Conservation (phyloP, 2,888 invertebrate species). For the Boloria euphrosyne region DNA sequence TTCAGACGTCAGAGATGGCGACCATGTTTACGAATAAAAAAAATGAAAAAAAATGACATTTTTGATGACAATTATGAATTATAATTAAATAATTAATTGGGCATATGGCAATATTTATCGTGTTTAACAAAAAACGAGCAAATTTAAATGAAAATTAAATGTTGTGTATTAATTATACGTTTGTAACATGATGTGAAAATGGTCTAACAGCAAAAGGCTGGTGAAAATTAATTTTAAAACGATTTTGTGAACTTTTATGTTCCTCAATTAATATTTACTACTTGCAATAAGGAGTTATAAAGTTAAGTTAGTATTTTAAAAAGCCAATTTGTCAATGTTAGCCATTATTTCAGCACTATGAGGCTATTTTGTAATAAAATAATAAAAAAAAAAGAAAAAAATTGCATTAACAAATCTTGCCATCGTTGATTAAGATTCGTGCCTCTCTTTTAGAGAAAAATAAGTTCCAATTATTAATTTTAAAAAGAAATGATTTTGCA, state of each 20-base stretch:
- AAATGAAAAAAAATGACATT: slow-evolving; percentile 18
- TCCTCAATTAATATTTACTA: too few relatives aligned
- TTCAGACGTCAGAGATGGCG: slow-evolving; percentile 49
- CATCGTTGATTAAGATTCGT: slow-evolving; percentile 44
- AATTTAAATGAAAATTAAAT: neutral
- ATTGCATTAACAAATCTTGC: slow-evolving; percentile 53
- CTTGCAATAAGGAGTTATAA: too few relatives aligned
- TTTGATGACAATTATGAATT: slow-evolving; percentile 7
- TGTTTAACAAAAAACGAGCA: neutral
- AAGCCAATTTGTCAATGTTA: slow-evolving; percentile 13
- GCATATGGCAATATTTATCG: slow-evolving; percentile 12
- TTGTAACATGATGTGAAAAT: neutral
- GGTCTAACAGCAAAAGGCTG: too few relatives aligned
- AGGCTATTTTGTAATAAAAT: slow-evolving; percentile 37
- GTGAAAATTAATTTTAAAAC: too few relatives aligned
- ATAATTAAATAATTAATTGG: neutral
- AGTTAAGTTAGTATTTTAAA: neutral
- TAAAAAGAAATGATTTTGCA: slow-evolving; percentile 32
- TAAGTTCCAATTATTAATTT: slow-evolving; percentile 25
- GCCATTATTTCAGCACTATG: slow-evolving; percentile 27
- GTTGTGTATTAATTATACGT: neutral
- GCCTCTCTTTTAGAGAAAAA: slow-evolving; percentile 29
- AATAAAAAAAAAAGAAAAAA: neutral
- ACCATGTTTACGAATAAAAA: slow-evolving; percentile 20
- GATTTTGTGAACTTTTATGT: too few relatives aligned